Evolutionary conservation across 2,797 vertebrate species (phyloP), one percentile per base, ranked within the genome.

Genomic region (Phataginus tetradactyla): DNA sequence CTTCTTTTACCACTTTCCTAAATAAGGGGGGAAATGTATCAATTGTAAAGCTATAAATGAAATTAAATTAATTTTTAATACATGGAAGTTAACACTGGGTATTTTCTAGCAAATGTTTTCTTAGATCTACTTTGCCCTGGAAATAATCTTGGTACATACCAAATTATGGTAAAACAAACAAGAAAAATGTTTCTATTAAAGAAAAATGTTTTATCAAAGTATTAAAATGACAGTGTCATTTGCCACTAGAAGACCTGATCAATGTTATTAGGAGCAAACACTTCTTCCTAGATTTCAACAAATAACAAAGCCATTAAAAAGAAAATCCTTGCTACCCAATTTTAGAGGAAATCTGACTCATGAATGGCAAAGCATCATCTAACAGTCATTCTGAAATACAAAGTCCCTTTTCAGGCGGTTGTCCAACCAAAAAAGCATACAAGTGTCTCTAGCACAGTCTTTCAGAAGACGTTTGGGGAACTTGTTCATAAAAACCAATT

Each of bases 401-500:
- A 97, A 97, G 86, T 97, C 98, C 97, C 97, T 97, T 97, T 97
- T 98, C 94, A 97, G 98, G 97, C 96, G 96, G 90, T 69, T 90
- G 88, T 95, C 95, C 97, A 98, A 98, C 97, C 98, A 98, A 98
- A 92, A 92, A 97, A 95, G 85, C 23, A 95, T 96, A 96, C 93
- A 97, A 98, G 96, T 94, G 87, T 0, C 7, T 25, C 55, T 85
- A 14, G 86, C 83, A 86, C 61, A 77, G 95, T 95, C 94, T 96
- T 97, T 96, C 97, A 93, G 96, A 97, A 95, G 79, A 97, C 93
- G 97, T 95, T 92, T 96, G 96, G 96, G 95, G 93, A 97, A 96
- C 57, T 88, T 1, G 53, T 80, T 98, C 95, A 94, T 86, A 90
- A 98, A 97, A 98, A 97, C 97, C 97, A 97, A 96, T 97, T n/a